Evolutionary conservation across 2,797 vertebrate species (phyloP).

Genomic region (Scomberomorus guttatus): DNA sequence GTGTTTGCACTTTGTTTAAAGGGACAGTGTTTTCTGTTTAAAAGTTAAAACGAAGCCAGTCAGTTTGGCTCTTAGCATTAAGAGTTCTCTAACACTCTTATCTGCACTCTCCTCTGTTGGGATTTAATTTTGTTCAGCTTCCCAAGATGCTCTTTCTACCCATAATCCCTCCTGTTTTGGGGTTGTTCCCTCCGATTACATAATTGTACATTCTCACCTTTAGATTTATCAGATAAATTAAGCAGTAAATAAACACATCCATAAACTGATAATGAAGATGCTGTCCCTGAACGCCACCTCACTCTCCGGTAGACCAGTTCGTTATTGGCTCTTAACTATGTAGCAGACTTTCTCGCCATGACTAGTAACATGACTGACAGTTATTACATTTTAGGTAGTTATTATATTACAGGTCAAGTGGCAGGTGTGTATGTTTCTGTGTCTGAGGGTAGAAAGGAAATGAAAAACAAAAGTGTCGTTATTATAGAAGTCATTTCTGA

Average conservation of each 20-base stretch:
- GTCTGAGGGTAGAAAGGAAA: background rate
- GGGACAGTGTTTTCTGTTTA: too few species aligned
- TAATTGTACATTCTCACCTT: background rate
- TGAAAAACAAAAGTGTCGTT: background rate
- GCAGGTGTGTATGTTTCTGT: background rate
- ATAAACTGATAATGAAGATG: too few species aligned
- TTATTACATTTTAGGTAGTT: background rate
- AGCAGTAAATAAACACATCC: too few species aligned
- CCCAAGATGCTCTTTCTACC: background rate
- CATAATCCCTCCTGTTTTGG: slow-evolving; percentile 14
- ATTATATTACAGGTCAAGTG: background rate
- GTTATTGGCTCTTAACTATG: background rate
- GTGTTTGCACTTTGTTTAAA: too few species aligned
- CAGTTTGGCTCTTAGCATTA: too few species aligned
- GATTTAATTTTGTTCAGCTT: too few species aligned
- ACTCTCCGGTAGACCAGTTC: too few species aligned
- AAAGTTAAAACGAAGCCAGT: too few species aligned
- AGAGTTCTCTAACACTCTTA: too few species aligned
- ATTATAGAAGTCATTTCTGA: background rate
- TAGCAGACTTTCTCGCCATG: too few species aligned
- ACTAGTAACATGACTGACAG: background rate
- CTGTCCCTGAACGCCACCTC: too few species aligned
- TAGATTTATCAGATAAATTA: background rate
- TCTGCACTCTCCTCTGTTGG: too few species aligned
- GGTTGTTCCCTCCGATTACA: background rate